Evolutionary conservation across 2,888 invertebrate species (phyloP).

Genomic region (Herminia tarsipennalis): DNA sequence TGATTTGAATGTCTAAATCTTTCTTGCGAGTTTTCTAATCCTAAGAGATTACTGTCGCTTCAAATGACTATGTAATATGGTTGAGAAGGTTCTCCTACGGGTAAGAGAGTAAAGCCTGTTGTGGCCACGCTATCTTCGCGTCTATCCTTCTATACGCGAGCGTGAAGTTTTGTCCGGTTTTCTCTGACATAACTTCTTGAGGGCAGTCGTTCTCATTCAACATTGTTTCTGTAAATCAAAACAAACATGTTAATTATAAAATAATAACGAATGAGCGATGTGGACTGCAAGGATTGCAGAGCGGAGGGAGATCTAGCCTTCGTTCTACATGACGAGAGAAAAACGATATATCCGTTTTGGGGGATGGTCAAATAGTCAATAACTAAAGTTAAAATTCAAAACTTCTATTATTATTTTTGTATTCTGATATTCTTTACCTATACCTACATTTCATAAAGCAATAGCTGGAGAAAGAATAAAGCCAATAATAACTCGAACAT

Average conservation of each 20-base stretch:
- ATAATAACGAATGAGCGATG: too few relatives aligned
- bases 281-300: too few relatives aligned
- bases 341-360: too few relatives aligned
- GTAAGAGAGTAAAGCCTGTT: conserved; percentile 81
- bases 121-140: conserved; percentile 98
- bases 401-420: too few relatives aligned
- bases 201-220: conserved; percentile 96
- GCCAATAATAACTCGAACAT: too few relatives aligned
- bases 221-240: conserved; percentile 90
- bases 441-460: too few relatives aligned
- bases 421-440: too few relatives aligned
- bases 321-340: too few relatives aligned
- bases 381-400: too few relatives aligned
- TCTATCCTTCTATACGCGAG: conserved; percentile 98
- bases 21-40: conserved; percentile 30
- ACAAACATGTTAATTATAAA: background rate
- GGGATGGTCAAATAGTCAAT: too few relatives aligned
- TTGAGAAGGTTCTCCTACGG: conserved; percentile 53
- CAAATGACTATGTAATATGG: conserved; percentile 28
- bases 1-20: conserved; percentile 20
- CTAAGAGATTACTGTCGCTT: conserved; percentile 49
- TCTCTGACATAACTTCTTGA: conserved; percentile 91
- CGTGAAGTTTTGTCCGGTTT: conserved; percentile 93
- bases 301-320: too few relatives aligned
- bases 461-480: too few relatives aligned